These are phyloP conservation scores for Mesopsocus fuscifrons DNA, from an alignment of 2,888 invertebrate species.

Conservation along the genomic window DNA sequence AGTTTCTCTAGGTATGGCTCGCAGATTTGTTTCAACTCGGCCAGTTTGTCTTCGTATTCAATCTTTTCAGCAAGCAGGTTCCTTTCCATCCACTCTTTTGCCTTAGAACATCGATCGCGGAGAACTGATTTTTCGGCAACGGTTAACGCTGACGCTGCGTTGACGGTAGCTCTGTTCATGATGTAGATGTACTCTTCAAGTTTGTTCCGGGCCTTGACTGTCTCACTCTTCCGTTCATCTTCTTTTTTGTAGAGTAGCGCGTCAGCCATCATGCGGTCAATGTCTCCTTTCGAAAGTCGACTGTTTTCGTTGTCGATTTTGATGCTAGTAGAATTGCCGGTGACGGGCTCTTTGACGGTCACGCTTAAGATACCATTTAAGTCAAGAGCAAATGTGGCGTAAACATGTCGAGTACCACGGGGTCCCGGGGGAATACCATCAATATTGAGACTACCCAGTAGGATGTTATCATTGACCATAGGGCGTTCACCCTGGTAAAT, in stretches of 20 bases:
- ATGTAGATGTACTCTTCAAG: conserved; percentile 25
- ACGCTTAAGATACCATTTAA: conserved; percentile 29
- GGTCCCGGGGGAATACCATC: conserved; percentile 23
- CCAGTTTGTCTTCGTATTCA: conserved; percentile 25
- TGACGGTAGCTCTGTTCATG: conserved; percentile 23
- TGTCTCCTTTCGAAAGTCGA: conserved; percentile 28
- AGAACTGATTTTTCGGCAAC: conserved; percentile 24
- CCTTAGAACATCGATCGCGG: conserved; percentile 22
- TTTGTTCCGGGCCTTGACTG: conserved; percentile 27
- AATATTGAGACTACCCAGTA: conserved; percentile 18
- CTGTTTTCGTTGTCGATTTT: conserved; percentile 30
- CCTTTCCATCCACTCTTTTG: conserved; percentile 28
- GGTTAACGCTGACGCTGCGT: conserved; percentile 22
- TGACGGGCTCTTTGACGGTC: conserved; percentile 25
- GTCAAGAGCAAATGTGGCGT: conserved; percentile 25
- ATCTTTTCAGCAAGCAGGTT: conserved; percentile 28
- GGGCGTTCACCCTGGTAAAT: conserved; percentile 25
- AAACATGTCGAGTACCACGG: conserved; percentile 20
- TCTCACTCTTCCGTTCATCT: conserved; percentile 23
- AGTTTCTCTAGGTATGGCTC: too few relatives aligned
- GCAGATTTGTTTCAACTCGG: conserved; percentile 26
- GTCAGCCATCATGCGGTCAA: conserved; percentile 26
- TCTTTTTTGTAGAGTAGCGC: conserved; percentile 24
- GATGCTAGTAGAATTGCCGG: conserved; percentile 26
- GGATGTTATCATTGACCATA: conserved; percentile 29